These are phyloP conservation scores for Syndactyla subalaris DNA, from an alignment of 2,797 vertebrate species.

Conservation along the genomic window DNA sequence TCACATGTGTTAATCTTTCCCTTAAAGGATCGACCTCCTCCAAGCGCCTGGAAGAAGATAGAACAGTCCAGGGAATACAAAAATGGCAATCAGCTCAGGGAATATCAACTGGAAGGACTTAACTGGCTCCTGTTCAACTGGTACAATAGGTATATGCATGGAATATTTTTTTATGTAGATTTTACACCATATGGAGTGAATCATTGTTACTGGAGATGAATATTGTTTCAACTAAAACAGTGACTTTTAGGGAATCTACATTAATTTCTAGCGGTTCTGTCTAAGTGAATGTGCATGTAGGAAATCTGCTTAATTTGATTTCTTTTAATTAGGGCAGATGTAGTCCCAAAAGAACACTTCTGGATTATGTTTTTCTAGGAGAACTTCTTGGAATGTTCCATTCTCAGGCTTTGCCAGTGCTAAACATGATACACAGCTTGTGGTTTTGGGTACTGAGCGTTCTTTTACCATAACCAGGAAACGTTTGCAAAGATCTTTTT, in stretches of 20 bases:
- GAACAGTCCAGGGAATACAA: constrained; percentile 95
- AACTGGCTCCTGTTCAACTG: constrained; percentile 99
- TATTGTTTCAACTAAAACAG: background rate
- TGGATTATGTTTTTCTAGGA: background rate
- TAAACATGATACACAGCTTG: background rate
- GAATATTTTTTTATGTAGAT: background rate
- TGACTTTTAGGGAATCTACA: background rate
- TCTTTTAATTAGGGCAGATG: background rate
- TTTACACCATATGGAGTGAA: background rate
- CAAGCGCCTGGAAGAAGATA: constrained; percentile 96
- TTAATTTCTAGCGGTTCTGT: background rate
- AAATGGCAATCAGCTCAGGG: constrained; percentile 98
- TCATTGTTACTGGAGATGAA: background rate
- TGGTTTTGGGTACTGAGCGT: background rate
- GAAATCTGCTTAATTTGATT: background rate
- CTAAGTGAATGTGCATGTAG: background rate
- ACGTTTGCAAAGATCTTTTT: background rate
- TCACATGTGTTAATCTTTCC: background rate
- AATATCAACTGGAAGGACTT: constrained; percentile 98
- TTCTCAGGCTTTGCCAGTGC: background rate
- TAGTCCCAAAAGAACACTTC: background rate
- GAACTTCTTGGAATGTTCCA: background rate
- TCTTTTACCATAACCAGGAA: background rate
- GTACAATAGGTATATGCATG: constrained; percentile 92
- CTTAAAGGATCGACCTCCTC: constrained; percentile 90